These are phyloP conservation scores for Latrodectus elegans DNA, from an alignment of 2,888 invertebrate species.

Conservation along the genomic window DNA sequence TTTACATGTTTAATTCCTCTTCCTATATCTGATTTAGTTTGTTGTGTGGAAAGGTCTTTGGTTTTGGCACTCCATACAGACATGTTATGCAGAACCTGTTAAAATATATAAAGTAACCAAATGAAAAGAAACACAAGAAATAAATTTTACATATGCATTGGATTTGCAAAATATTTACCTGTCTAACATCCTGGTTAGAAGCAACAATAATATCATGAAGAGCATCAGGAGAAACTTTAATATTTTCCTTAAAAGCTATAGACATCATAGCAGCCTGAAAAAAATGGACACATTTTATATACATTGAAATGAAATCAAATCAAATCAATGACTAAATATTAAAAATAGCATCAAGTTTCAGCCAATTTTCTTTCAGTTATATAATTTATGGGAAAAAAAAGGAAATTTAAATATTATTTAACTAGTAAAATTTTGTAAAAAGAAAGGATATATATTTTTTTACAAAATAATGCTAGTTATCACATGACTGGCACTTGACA, in stretches of 20 bases:
- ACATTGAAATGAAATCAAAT: no score
- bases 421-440: no score
- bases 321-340: no score
- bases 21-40: slow-evolving; percentile 78
- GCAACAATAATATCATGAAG: slow-evolving; percentile 88
- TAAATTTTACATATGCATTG: background rate
- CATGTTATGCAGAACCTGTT: slow-evolving; percentile 84
- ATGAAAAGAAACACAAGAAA: background rate
- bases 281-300: background rate
- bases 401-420: no score
- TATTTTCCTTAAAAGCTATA: slow-evolving; percentile 84
- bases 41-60: slow-evolving; percentile 78
- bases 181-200: slow-evolving; percentile 94
- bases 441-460: no score
- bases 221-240: slow-evolving; percentile 79
- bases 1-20: slow-evolving; percentile 83
- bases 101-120: background rate
- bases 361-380: no score
- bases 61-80: slow-evolving; percentile 84
- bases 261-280: slow-evolving; percentile 89
- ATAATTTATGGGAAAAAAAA: no score
- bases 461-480: no score
- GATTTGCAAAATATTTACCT: slow-evolving; percentile 75
- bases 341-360: no score
- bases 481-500: no score